These are phyloP conservation scores for Aphelenchoides besseyi DNA, from an alignment of 1,140 invertebrate species.

Conservation along the genomic window DNA sequence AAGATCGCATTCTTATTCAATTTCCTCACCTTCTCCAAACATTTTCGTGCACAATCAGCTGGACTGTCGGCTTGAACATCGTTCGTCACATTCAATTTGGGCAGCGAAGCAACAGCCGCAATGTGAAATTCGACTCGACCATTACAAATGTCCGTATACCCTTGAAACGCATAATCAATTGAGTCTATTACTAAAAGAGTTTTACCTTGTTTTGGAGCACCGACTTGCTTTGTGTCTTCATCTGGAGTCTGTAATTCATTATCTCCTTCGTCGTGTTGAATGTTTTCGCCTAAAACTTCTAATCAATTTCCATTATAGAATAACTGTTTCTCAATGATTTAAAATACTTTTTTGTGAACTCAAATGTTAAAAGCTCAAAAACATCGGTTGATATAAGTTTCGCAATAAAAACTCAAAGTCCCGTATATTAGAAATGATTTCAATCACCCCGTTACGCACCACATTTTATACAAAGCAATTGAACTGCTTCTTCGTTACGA, in stretches of 20 bases:
- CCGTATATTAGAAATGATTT: neutral
- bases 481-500: slow-evolving; percentile 56
- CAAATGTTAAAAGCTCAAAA: no score
- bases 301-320: no score
- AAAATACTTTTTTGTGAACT: no score
- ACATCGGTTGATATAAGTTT: neutral
- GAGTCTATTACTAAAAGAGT: neutral
- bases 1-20: neutral
- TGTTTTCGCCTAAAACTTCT: slow-evolving; percentile 24
- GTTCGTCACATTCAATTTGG: slow-evolving; percentile 58
- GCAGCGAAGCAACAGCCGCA: slow-evolving; percentile 52
- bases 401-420: no score
- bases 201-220: slow-evolving; percentile 13
- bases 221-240: slow-evolving; percentile 19
- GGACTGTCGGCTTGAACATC: slow-evolving; percentile 59
- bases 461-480: slow-evolving; percentile 50
- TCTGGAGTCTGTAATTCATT: slow-evolving; percentile 39
- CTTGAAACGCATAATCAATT: slow-evolving; percentile 34
- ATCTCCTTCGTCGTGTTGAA: neutral
- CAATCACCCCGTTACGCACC: slow-evolving; percentile 25
- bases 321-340: no score
- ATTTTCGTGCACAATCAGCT: slow-evolving; percentile 61
- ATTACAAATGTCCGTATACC: slow-evolving; percentile 47
- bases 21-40: slow-evolving; percentile 55
- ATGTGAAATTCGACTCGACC: slow-evolving; percentile 59